Evolutionary conservation across 2,888 invertebrate species (phyloP).

Genomic region (Melanostoma mellinum): DNA sequence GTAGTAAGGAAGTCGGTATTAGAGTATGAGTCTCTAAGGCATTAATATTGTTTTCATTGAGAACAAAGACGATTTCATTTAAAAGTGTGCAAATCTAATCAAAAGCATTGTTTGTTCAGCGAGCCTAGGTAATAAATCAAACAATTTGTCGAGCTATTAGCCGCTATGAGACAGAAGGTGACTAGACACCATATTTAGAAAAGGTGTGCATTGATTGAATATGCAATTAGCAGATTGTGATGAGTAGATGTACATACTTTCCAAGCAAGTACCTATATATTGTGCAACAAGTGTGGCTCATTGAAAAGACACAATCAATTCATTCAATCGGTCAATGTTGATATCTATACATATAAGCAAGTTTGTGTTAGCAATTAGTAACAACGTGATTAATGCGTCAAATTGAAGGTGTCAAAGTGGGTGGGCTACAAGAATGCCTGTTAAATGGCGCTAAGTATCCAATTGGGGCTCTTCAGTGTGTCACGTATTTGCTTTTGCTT

Average conservation of each 20-base stretch:
- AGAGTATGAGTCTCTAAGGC: no score
- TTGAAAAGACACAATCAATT: conserved; percentile 25
- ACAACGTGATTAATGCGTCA: conserved; percentile 23
- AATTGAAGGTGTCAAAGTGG: not conserved
- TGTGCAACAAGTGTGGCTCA: conserved; percentile 13
- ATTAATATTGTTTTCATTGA: no score
- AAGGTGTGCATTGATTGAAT: conserved; percentile 45
- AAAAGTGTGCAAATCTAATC: no score
- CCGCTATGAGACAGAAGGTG: conserved; percentile 1
- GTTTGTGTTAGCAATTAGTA: conserved; percentile 28
- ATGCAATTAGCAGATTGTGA: conserved; percentile 19
- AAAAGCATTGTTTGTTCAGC: no score
- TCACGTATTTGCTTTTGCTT: not conserved
- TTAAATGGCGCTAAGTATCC: not conserved
- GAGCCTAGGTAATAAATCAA: not conserved
- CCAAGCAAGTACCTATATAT: not conserved
- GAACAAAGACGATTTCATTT: no score
- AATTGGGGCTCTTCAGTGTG: not conserved
- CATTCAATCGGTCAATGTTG: conserved; percentile 19
- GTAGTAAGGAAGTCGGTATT: no score
- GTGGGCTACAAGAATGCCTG: not conserved
- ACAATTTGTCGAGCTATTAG: conserved; percentile 26
- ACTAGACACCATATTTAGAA: conserved; percentile 28
- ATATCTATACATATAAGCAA: not conserved
- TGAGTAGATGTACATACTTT: not conserved